phyloP scores from a whole-genome alignment of 35 echinoderm and acorn worm genomes.

The Acanthaster planci region DNA sequence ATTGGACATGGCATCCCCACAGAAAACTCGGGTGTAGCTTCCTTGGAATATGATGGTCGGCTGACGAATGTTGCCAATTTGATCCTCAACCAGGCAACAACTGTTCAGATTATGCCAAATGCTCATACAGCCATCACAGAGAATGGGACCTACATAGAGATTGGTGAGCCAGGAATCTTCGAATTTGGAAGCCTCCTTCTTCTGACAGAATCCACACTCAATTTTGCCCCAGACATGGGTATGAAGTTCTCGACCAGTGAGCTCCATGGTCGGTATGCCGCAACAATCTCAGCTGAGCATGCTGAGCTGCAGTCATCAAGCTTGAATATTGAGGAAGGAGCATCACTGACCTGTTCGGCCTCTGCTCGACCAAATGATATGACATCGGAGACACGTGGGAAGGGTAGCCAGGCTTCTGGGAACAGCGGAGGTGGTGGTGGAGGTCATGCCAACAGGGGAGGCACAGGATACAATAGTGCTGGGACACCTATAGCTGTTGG shows the following conservation, averaged over 20 bases:
- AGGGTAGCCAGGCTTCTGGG: conserved; percentile 27
- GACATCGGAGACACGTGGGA: conserved; percentile 32
- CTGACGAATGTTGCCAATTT: conserved; percentile 80
- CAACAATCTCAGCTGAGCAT: conserved; percentile 75
- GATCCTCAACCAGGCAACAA: conserved; percentile 57
- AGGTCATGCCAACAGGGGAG: conserved; percentile 78
- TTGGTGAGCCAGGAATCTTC: conserved; percentile 65
- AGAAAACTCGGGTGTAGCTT: conserved; percentile 38
- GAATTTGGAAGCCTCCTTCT: conserved; percentile 74
- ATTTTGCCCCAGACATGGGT: conserved; percentile 63
- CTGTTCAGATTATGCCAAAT: conserved; percentile 49
- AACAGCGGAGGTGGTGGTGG: conserved; percentile 65
- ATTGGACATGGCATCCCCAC: conserved; percentile 71
- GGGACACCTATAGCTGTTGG: conserved; percentile 28
- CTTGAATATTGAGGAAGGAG: conserved; percentile 75
- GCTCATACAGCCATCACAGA: conserved; percentile 77
- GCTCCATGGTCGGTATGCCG: conserved; percentile 71
- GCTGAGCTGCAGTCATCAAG: conserved; percentile 53
- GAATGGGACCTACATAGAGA: conserved; percentile 56
- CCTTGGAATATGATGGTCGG: conserved; percentile 70
- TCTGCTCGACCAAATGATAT: conserved; percentile 67
- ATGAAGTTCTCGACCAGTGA: conserved; percentile 65
- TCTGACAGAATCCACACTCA: conserved; percentile 71
- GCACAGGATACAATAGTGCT: conserved; percentile 40
- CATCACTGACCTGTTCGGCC: conserved; percentile 65